Evolutionary conservation across 2,888 invertebrate genomes (phyloP).

Genomic region (Diarsia rubi): DNA sequence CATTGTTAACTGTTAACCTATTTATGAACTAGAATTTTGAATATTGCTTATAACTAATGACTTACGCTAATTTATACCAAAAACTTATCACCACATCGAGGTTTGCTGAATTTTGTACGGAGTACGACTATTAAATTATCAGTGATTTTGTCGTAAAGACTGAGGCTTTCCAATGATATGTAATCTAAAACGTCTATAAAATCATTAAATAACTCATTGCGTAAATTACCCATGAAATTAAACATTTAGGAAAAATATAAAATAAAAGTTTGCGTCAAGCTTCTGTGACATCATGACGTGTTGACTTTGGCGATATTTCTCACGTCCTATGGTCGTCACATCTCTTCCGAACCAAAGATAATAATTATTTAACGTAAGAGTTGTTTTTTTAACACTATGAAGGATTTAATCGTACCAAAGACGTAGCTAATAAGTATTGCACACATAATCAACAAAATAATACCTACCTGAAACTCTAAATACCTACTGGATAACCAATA

Average conservation of each 20-base stretch:
- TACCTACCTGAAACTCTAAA: neutral
- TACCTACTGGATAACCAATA: neutral
- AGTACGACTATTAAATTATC: conserved; percentile 80
- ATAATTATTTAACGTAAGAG: neutral
- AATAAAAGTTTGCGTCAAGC: conserved; percentile 44
- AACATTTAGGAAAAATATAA: conserved; percentile 77
- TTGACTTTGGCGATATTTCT: conserved; percentile 15
- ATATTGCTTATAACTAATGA: conserved; percentile 5
- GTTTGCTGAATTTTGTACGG: conserved; percentile 77
- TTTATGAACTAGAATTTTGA: conserved; percentile 62
- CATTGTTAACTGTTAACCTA: conserved; percentile 54
- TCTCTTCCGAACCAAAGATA: conserved; percentile 17
- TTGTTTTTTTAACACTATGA: neutral
- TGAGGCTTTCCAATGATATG: conserved; percentile 77
- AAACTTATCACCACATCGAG: conserved; percentile 79
- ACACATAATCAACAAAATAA: neutral
- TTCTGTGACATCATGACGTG: conserved; percentile 33
- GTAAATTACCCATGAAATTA: conserved; percentile 77
- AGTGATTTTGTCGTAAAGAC: conserved; percentile 83
- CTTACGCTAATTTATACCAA: conserved; percentile 75
- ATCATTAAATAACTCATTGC: conserved; percentile 77
- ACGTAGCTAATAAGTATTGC: neutral
- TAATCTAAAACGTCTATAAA: conserved; percentile 80
- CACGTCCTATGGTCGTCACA: conserved; percentile 2
- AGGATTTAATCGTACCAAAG: conserved; percentile 10